Percentiles rank a stretch among this genome's conserved stretches.
phyloP scores from a whole-genome alignment of 1,140 invertebrate genomes.

The Drosophila eugracilis region DNA sequence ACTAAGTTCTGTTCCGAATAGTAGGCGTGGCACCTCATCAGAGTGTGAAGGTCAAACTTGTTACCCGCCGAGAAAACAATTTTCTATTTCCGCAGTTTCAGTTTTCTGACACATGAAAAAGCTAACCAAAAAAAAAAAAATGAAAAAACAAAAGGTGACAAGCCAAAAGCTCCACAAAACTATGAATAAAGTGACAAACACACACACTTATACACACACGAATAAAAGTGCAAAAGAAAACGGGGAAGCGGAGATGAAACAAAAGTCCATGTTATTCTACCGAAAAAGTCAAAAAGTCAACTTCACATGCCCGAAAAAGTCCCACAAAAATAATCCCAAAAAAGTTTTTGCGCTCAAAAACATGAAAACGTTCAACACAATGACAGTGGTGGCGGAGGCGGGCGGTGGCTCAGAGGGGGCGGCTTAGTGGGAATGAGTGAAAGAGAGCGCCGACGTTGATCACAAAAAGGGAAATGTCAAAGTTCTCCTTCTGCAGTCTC shows the following conservation, averaged over 20 bases:
- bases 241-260: conserved; percentile 63
- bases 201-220: too few relatives aligned
- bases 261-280: conserved; percentile 81
- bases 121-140: neutral
- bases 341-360: conserved; percentile 77
- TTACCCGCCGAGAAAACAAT: conserved; percentile 45
- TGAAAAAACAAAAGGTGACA: conserved; percentile 33
- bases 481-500: conserved; percentile 79
- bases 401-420: conserved; percentile 12
- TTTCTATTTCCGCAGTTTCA: conserved; percentile 43
- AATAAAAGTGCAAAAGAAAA: conserved; percentile 25
- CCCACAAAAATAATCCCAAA: conserved; percentile 81
- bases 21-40: conserved; percentile 43
- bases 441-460: conserved; percentile 64
- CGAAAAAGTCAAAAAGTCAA: conserved; percentile 80
- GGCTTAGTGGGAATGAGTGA: conserved; percentile 23
- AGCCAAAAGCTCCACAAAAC: conserved; percentile 39
- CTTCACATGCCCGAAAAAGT: conserved; percentile 79
- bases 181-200: conserved; percentile 37
- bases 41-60: conserved; percentile 57
- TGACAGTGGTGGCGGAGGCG: conserved; percentile 41
- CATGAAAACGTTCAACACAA: conserved; percentile 74
- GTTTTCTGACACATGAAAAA: conserved; percentile 37
- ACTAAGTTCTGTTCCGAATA: conserved; percentile 12
- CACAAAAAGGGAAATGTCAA: conserved; percentile 81